Base-by-base conservation (phyloP, 2,888 invertebrate genomes). In the Nomada goodeniana region DNA sequence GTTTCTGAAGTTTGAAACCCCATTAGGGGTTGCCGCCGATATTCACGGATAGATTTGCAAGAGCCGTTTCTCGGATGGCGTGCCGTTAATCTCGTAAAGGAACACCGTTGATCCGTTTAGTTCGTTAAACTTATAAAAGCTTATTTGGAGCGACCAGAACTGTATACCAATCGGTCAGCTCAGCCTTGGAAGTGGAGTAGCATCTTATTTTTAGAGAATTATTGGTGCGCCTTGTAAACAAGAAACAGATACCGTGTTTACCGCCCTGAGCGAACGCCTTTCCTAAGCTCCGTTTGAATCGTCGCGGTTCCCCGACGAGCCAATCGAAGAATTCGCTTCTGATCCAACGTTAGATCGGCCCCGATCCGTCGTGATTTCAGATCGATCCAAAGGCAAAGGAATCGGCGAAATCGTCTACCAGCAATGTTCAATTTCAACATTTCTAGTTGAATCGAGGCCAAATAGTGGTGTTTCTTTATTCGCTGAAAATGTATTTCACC, bases 201-300 rank as follows among this genome's bases (percentile, higher is more conserved):
- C 36, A 26, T 77, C 29, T 77, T 77, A 77, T 77, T 77, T 77
- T 73, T 73, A 78, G 78, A 68, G 63, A 75, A 75, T 64, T 74
- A 78, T 74, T 78, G 67, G 64, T 67, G 23, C 55, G 63, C 68
- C 55, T 68, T 74, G 73, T 78, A 78, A 78, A 78, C 78, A 73
- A 59, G 77, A 73, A 73, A 72, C 60, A 52, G 73, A 77, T 64
- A 73, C 65, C 72, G 26, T 73, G 65, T 73, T 64, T 72, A 60
- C 70, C 53, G 26, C 7, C 42, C 20, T 5, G 23, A 10, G 44
- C 20, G 7, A 29, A 18, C 57, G 44, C 4, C 36, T 42, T 60
- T 36, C 23, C 71, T 61, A 2, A 10, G 2, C 55, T 64, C 55
- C 55, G 63, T n/a, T 36, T 47, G 26, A 13, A 10, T 44, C 15